Base-by-base conservation (phyloP, 2,113 vertebrate species). In the Sylvietta virens region DNA sequence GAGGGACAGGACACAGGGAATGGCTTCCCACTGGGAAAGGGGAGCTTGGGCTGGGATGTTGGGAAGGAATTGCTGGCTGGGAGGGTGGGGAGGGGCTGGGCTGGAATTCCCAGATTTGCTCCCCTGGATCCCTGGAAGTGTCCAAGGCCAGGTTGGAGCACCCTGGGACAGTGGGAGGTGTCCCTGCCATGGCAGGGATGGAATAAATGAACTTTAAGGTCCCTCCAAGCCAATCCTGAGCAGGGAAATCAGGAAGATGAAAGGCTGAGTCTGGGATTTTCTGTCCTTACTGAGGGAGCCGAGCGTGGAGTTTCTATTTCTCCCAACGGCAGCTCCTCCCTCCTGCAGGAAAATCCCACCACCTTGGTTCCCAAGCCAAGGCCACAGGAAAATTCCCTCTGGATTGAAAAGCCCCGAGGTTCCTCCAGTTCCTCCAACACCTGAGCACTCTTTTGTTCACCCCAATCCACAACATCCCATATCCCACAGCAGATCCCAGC, bases 101-200 rank as follows among this genome's bases (percentile, higher is more conserved):
- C 4, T 35, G 33, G 23, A 20, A 51, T 82, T 42, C 2, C 26
- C 67, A 56, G 40, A 45, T 3, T 1, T 3, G 31, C 65, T 81
- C 16, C 40, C 78, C 64, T 67, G 78, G 28, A 81, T 58, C 54
- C 65, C 35, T 50, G 54, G 35, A 0, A 69, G 3, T 40, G 42
- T 0, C 50, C 69, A 10, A 65, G 40, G 58, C 58, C 58, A 40
- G 60, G 28, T 0, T 56, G 54, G 53, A 81, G 0, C 54, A 0
- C 0, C 2, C 19, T 48, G 56, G 47, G n/a, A 6, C 1, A 7
- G n/a, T 6, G 13, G 48, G 7, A 80, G 10, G 0, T 39, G 65
- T 21, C 61, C 61, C 35, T 26, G 18, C 9, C 35, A 13, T 17
- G 13, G 33, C 9, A 9, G 10, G 12, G 10, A 2, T 16, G 51